phyloP scores from a whole-genome alignment of 2,797 vertebrate species.

The Meda fulgida region DNA sequence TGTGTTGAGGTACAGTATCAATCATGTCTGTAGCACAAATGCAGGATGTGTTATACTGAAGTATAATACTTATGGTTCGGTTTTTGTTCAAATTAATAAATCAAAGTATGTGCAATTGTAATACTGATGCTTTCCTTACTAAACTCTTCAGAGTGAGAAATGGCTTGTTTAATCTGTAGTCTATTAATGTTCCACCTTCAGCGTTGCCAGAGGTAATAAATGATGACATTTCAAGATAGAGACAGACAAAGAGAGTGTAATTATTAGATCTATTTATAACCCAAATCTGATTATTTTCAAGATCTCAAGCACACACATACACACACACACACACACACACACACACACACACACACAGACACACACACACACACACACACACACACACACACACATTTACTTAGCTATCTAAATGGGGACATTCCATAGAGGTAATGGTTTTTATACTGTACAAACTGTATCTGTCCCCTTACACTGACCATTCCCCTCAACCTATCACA shows the following conservation, averaged over 20 bases:
- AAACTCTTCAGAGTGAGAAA: neutral
- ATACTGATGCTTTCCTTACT: neutral
- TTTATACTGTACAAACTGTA: no score
- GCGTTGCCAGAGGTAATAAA: slow-evolving; percentile 13
- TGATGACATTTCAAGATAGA: slow-evolving; percentile 7
- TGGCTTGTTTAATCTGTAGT: neutral
- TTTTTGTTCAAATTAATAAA: neutral
- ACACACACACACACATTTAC: no score
- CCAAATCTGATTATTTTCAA: neutral
- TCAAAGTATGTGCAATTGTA: neutral
- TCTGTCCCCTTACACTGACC: no score
- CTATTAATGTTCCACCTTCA: slow-evolving; percentile 7
- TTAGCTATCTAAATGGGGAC: no score
- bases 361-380: no score
- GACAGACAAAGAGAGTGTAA: neutral
- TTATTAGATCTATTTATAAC: slow-evolving; percentile 12
- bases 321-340: neutral
- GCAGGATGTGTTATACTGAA: neutral
- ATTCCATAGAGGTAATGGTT: no score
- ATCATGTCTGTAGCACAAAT: neutral
- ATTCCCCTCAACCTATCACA: no score
- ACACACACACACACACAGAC: no score
- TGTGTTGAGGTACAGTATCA: neutral
- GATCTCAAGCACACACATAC: neutral
- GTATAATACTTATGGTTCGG: neutral